Conservation (phyloP, 30 jellyfish, hydroid and myxozoan genomes). For the Hydractinia symbiolongicarpus region DNA sequence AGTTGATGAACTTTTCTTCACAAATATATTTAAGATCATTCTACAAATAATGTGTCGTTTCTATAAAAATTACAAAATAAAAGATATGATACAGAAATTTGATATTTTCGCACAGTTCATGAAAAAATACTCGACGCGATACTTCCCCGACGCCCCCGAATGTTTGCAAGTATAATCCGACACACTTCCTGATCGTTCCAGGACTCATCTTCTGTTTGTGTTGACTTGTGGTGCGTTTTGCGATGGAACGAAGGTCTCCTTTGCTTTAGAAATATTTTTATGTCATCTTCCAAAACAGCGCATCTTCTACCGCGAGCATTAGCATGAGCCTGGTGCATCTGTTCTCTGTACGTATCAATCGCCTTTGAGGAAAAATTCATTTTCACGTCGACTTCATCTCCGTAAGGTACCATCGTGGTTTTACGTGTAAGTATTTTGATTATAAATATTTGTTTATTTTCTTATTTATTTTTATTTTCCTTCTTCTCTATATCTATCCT, state of each 20-base stretch:
- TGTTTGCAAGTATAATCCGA: background rate
- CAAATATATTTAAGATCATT: too few species aligned
- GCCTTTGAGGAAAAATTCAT: background rate
- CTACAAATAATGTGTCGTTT: too few species aligned
- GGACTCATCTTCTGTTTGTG: background rate
- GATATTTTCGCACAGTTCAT: background rate
- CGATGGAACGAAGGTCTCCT: background rate
- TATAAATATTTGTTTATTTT: too few species aligned
- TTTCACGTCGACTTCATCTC: too few species aligned
- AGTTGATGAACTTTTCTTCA: too few species aligned
- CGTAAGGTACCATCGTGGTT: too few species aligned
- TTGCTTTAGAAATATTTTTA: background rate
- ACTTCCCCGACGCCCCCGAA: background rate
- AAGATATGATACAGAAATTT: too few species aligned
- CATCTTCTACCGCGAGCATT: slow-evolving; percentile 1
- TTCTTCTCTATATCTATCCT: too few species aligned
- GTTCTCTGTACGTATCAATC: background rate
- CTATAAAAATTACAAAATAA: too few species aligned
- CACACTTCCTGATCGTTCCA: background rate
- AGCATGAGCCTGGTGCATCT: background rate
- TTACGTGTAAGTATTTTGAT: too few species aligned
- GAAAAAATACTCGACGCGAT: background rate
- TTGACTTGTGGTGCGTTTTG: background rate
- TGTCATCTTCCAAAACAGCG: background rate
- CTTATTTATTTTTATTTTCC: too few species aligned